Base-by-base conservation (phyloP, 35 echinoderm and acorn worm species). In the Apostichopus parvimensis region DNA sequence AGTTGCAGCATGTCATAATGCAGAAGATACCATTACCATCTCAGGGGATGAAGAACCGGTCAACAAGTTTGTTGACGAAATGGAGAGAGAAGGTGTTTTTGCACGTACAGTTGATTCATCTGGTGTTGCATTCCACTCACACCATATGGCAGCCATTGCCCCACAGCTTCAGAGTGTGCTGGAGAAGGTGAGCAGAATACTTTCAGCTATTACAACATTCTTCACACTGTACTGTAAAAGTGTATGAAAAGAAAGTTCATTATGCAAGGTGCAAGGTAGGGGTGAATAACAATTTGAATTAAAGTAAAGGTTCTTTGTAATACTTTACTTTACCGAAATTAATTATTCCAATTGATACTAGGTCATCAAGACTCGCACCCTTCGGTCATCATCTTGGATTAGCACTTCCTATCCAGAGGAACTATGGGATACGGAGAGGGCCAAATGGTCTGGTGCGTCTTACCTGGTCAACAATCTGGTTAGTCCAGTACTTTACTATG, bases 401-500 rank as follows among this genome's bases (percentile, higher is more conserved):
- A 98, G 96, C 81, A 95, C 93, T 26, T 95, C 93, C 54, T 93
- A 92, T 45, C 80, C 91, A 77, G 92, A 91, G 73, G 93, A 93
- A 23, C 34, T 80, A 53, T 90, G 91, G 92, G 82, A 88, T 26
- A 87, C 87, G 22, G 83, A 87, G 9, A 80, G 91, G 6, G 94
- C 96, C 11, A 70, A 92, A 77, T 88, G 73, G 66, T 93, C 93
- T 8, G 80, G 87, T n/a, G 91, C 96, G 9, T 94, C 91, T 64
- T 98, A 98, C 78, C 92, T 95, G 56, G 93, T 93, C 75, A 98
- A 98, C 89, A 98, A 98, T 61, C 93, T 98, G 17, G 92, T 98
- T 92, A 93, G 96, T 73, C 93, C 96, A 13, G 96, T 98, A 1
- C 91, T 95, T 15, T 98, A 95, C 94, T 82, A 92, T 58, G 93